phyloP scores from a whole-genome alignment of 1,140 invertebrate genomes.

The Polyergus mexicanus region DNA sequence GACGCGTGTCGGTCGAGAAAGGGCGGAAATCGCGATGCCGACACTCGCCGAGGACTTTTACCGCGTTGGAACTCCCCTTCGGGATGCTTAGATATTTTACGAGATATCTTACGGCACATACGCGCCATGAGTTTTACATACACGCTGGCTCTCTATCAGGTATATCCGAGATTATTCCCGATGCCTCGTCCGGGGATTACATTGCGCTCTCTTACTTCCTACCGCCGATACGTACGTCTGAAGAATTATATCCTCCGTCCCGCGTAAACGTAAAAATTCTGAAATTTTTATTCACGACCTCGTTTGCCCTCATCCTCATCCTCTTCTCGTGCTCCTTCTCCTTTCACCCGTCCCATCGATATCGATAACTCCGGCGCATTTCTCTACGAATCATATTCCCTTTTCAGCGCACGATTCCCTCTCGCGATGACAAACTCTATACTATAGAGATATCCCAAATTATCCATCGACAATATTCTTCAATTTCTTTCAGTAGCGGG shows the following conservation, averaged over 20 bases:
- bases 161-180: constrained; percentile 42
- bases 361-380: constrained; percentile 16
- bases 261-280: constrained; percentile 55
- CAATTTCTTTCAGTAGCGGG: background rate
- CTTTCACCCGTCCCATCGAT: background rate
- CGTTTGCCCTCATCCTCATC: background rate
- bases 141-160: constrained; percentile 10
- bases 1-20: background rate
- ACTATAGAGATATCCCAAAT: background rate
- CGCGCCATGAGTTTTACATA: constrained; percentile 21
- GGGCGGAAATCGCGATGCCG: constrained; percentile 43
- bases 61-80: background rate
- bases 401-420: background rate
- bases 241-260: constrained; percentile 40
- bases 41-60: background rate
- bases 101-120: constrained; percentile 31
- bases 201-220: constrained; percentile 18
- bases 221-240: constrained; percentile 28
- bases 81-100: constrained; percentile 49
- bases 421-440: background rate
- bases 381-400: constrained; percentile 32
- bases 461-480: background rate
- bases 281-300: constrained; percentile 41
- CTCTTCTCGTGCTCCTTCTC: too few species aligned
- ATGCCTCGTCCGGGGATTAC: constrained; percentile 38